These are phyloP conservation scores for Prinia subflava DNA, from an alignment of 2,113 vertebrate genomes.

Conservation along the genomic window DNA sequence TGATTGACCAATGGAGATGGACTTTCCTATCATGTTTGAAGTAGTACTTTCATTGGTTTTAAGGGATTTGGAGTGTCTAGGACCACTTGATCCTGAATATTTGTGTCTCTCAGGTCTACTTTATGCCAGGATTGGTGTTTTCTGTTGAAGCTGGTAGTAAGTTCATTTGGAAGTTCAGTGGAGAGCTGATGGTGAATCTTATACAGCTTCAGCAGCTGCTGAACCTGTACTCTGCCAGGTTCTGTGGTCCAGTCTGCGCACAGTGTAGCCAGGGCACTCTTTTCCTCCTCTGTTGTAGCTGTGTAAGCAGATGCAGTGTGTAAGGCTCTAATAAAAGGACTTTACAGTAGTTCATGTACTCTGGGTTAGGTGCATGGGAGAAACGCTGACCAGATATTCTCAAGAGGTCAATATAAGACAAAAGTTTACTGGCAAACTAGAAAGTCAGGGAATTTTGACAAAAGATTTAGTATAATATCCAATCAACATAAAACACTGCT, in stretches of 20 bases:
- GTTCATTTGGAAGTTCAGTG: background rate
- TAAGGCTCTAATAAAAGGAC: background rate
- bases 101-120: background rate
- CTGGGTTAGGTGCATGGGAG: background rate
- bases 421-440: background rate
- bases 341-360: background rate
- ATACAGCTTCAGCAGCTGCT: background rate
- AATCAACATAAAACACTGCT: background rate
- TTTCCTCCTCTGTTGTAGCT: background rate
- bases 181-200: background rate
- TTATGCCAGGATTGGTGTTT: background rate
- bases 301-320: background rate
- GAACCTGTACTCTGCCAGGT: background rate
- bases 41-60: background rate
- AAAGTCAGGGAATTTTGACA: background rate
- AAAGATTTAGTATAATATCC: background rate
- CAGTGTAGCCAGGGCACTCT: background rate
- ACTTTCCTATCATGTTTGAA: background rate
- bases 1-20: background rate
- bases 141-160: background rate
- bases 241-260: background rate
- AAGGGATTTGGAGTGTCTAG: background rate
- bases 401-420: background rate
- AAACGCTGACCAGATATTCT: background rate
- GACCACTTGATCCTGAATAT: background rate